A percentile compares a stretch with the other conserved stretches of the same genome.
Conservation (phyloP, 2,888 invertebrate genomes). For the Odontothrips loti region DNA sequence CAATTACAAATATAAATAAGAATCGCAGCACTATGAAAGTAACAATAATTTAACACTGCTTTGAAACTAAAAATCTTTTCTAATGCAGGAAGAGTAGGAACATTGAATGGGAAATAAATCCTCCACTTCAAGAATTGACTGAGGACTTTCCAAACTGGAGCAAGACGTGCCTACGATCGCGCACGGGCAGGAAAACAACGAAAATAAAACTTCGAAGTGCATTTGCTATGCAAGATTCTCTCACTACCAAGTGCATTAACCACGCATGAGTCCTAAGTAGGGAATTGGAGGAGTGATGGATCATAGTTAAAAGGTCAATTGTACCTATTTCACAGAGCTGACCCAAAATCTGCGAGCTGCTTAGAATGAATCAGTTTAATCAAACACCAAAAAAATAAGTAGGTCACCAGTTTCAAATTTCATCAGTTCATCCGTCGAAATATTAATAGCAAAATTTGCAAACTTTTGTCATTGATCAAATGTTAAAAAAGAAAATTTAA, state of each 20-base stretch:
- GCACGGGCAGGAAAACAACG: too few species aligned
- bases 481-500: conserved; percentile 9
- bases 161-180: background rate
- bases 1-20: too few species aligned
- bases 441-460: background rate
- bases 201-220: too few species aligned
- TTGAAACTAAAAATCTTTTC: background rate
- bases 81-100: background rate
- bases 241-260: too few species aligned
- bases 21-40: too few species aligned
- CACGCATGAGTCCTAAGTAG: too few species aligned
- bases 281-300: too few species aligned
- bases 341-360: background rate
- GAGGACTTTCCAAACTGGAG: background rate
- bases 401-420: background rate
- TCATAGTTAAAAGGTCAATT: conserved; percentile 14
- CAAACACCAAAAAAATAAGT: background rate
- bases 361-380: background rate
- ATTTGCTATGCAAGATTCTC: too few species aligned
- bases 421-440: background rate
- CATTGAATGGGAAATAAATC: background rate
- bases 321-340: background rate
- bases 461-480: background rate
- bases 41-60: background rate
- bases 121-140: background rate